phyloP scores from a whole-genome alignment of 2,888 invertebrate genomes.

The Lucinisca nassula region DNA sequence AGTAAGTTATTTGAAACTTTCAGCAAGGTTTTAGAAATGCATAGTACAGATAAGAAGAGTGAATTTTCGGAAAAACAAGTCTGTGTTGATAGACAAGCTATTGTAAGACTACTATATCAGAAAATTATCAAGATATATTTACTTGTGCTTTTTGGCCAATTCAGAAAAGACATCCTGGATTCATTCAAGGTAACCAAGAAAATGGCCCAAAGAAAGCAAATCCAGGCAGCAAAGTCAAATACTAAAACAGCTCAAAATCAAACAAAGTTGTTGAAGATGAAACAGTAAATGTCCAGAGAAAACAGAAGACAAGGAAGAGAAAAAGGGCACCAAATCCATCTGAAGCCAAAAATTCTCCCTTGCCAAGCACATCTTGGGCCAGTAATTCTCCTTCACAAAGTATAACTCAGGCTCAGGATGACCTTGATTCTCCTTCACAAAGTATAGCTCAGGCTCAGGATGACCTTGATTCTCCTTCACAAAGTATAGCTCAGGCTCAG shows the following conservation, averaged over 20 bases:
- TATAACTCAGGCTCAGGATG: not conserved
- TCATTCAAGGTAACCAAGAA: conserved; percentile 31
- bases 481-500: not conserved
- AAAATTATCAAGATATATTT: conserved; percentile 36
- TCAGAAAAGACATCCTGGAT: conserved; percentile 23
- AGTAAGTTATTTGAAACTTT: conserved; percentile 21
- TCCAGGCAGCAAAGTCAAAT: conserved; percentile 8
- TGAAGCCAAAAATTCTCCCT: not conserved
- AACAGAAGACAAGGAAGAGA: not conserved
- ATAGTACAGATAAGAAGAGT: conserved; percentile 1
- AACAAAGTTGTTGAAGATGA: not conserved
- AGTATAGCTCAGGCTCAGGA: not conserved
- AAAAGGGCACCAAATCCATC: not conserved
- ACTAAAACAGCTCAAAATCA: not conserved
- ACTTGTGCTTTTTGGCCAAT: conserved; percentile 26
- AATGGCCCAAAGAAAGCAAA: conserved; percentile 49
- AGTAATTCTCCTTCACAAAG: not conserved
- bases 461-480: not conserved
- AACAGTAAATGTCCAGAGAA: not conserved
- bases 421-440: not conserved
- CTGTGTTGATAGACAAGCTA: not conserved
- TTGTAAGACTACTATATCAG: conserved; percentile 18
- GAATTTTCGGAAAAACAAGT: conserved; percentile 8
- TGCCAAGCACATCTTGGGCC: not conserved
- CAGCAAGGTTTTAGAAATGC: not conserved